Evolutionary conservation across 1,140 invertebrate genomes (phyloP).

Genomic region (Sinella curviseta): DNA sequence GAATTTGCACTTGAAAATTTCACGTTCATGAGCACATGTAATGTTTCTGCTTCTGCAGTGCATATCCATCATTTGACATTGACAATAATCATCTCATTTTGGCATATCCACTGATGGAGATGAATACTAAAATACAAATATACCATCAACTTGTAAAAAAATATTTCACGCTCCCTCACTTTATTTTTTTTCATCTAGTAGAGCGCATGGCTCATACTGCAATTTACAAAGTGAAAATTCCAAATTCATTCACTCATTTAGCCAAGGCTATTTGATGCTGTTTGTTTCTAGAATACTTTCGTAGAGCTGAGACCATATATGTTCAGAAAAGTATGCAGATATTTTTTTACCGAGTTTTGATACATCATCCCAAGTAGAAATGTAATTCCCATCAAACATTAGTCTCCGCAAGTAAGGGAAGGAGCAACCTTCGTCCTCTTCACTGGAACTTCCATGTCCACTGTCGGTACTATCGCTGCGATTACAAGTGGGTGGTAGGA

Average conservation of each 20-base stretch:
- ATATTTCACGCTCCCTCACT: too few relatives aligned
- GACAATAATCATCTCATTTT: too few relatives aligned
- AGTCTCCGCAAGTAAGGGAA: slow-evolving; percentile 50
- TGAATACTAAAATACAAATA: too few relatives aligned
- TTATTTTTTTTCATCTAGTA: too few relatives aligned
- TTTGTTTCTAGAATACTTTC: too few relatives aligned
- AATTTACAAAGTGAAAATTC: too few relatives aligned
- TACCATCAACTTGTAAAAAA: too few relatives aligned
- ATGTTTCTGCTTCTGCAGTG: slow-evolving; percentile 2
- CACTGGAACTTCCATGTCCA: slow-evolving; percentile 42
- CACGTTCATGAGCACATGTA: not conserved
- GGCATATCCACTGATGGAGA: too few relatives aligned
- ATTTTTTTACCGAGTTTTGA: slow-evolving; percentile 68
- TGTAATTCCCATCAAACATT: slow-evolving; percentile 64
- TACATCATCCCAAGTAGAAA: slow-evolving; percentile 78
- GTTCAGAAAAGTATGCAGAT: not conserved
- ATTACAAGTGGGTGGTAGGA: not conserved
- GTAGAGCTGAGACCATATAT: not conserved
- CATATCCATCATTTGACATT: too few relatives aligned
- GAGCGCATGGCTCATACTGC: too few relatives aligned
- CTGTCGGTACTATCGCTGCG: slow-evolving; percentile 43
- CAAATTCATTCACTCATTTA: too few relatives aligned
- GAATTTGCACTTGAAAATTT: slow-evolving; percentile 58
- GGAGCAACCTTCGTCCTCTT: slow-evolving; percentile 46
- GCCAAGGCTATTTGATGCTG: too few relatives aligned